Evolutionary conservation across 2,888 invertebrate genomes (phyloP).

Genomic region (Siphlonurus alternatus): DNA sequence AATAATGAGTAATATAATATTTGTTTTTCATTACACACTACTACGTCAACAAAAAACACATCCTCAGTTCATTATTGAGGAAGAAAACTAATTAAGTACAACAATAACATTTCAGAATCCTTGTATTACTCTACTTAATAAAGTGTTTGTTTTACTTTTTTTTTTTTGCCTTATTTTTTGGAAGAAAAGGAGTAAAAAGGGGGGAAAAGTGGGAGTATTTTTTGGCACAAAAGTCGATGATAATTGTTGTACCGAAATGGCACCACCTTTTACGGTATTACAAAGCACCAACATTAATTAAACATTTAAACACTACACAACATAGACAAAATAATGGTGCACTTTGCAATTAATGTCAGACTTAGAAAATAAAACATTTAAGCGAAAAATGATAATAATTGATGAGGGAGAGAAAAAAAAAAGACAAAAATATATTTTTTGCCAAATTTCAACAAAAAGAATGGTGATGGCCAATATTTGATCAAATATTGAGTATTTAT

Average conservation of each 20-base stretch:
- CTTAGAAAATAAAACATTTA: neutral
- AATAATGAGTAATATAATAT: neutral
- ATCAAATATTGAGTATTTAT: no score
- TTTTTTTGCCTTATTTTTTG: neutral
- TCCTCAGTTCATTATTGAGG: neutral
- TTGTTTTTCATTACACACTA: neutral
- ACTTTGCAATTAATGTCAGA: neutral
- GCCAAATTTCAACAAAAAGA: no score
- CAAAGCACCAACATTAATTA: neutral
- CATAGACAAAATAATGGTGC: no score
- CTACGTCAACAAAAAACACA: neutral
- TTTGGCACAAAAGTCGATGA: neutral
- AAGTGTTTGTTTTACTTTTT: neutral
- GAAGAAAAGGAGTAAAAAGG: no score
- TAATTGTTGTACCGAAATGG: neutral
- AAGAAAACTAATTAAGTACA: neutral
- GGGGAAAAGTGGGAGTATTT: no score
- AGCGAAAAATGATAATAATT: no score
- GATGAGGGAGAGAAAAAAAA: no score
- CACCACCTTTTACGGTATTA: neutral
- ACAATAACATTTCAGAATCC: neutral
- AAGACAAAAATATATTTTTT: no score
- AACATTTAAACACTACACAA: no score
- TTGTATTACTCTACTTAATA: neutral
- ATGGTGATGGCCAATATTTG: no score